These are phyloP conservation scores for Plumapathes pennacea DNA, from an alignment of 92 coral and sea anemone genomes.

Conservation along the genomic window DNA sequence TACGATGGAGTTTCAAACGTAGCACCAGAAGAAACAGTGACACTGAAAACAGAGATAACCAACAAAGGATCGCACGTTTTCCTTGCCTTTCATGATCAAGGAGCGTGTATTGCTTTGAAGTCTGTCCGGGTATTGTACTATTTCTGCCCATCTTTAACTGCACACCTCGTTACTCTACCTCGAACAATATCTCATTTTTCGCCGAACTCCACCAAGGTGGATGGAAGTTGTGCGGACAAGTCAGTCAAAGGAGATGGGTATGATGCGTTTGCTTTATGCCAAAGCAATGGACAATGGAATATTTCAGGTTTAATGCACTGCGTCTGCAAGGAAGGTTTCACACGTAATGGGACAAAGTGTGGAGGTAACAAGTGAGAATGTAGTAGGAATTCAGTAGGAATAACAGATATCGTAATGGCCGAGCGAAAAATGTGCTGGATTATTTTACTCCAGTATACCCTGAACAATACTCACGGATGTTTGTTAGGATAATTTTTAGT, in stretches of 20 bases:
- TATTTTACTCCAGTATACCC: no score
- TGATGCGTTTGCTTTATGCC: conserved; percentile 62
- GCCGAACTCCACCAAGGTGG: conserved; percentile 32
- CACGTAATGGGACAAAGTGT: conserved; percentile 16
- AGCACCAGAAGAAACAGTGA: no score
- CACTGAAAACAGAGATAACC: no score
- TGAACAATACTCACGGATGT: no score
- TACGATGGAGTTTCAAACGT: no score
- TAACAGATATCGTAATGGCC: no score
- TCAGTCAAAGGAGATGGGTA: no score
- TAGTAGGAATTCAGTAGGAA: no score
- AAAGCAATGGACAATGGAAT: conserved; percentile 57
- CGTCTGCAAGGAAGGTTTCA: conserved; percentile 62
- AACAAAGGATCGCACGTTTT: conserved; percentile 48
- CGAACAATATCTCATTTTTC: conserved; percentile 56
- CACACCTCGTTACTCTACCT: conserved; percentile 44
- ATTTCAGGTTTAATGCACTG: conserved; percentile 35
- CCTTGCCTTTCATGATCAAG: conserved; percentile 63
- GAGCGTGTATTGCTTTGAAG: conserved; percentile 47
- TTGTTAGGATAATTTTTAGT: no score
- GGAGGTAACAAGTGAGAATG: conserved; percentile 44
- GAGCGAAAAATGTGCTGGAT: no score
- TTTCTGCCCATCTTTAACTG: conserved; percentile 42
- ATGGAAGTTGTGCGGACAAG: conserved; percentile 54
- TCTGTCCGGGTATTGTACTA: conserved; percentile 40